Evolutionary conservation across 2,888 invertebrate genomes (phyloP), one percentile per base, ranked within the genome.

Genomic region (Drosophila cognata): DNA sequence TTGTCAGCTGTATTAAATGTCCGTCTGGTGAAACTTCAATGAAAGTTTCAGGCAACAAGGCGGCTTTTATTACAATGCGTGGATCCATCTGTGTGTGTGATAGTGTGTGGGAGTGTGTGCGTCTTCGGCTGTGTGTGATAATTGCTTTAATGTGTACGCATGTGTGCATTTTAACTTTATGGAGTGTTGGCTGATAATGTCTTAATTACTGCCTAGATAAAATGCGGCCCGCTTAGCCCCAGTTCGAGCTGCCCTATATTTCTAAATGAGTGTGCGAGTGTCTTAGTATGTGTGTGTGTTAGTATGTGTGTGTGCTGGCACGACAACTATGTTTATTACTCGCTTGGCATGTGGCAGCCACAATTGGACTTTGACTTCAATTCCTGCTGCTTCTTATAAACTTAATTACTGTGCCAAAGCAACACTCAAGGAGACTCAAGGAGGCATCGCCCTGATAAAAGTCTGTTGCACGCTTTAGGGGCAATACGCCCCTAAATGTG

Each of bases 131-230:
- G 71, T 77, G 69, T 77, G 89, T 68, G 89, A 86, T 86, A 86
- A 88, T 88, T 88, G 89, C 87, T 86, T 85, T 88, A 85, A 88
- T 88, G 79, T 77, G 61, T 88, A 85, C 87, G 87, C 87, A 84
- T 83, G 86, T 87, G 89, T 89, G 81, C 81, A 82, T 84, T 87
- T 87, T 87, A 89, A 87, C 89, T 87, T 87, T 87, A 89, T 87
- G 88, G 87, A 89, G 87, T 87, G 86, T 87, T 83, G 87, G 81
- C 83, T 87, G 87, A 89, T 87, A 87, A 87, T 87, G 89, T 87
- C 87, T 87, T 89, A 89, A 87, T 87, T 87, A 89, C 85, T 81
- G 83, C 77, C 83, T 80, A 84, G 89, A 87, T 87, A 89, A 87
- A 87, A 85, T 88, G 81, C 83, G 77, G 79, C 73, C 84, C 77